Evolutionary conservation across 2,113 vertebrate species (phyloP), one percentile per base, ranked within the genome.

Genomic region (Octodon degus): DNA sequence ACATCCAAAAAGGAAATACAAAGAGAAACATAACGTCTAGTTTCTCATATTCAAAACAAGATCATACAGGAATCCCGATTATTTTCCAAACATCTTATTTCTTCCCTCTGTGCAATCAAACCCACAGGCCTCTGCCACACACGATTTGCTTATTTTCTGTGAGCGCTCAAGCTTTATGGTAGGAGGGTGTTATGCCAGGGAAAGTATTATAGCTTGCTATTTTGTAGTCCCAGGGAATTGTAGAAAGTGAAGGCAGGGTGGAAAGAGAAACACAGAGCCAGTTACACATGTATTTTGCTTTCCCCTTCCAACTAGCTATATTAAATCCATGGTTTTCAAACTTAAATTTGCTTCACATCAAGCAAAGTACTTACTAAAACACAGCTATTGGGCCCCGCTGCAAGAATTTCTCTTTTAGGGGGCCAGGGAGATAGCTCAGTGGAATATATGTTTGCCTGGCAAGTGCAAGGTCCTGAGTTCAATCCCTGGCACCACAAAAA

Each of bases 1-100:
- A 13, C 67, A 77, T 65, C n/a, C 68, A 93, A 95, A 81, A 58
- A 86, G 92, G 40, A 3, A 85, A 55, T 79, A 40, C 40, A 96
- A 92, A 81, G n/a, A 81, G 37, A 72, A 86, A 91, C 58, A 12
- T 58, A 86, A 82, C 58, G 30, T 3, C 86, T 20, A 74, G 60
- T 50, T 81, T 72, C 72, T 86, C 17, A 25, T 50, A 58, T 67
- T 84, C 84, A 80, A 72, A 95, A 68, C 22, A 91, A 82, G 58
- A 43, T 91, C 30, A 40, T 13, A 17, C 8, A 55, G 30, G 55
- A 67, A 95, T 87, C 40, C 62, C 80, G 80, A 37, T 50, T 95
- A 74, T 67, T 72, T 95, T 89, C 58, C 63, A 70, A 88, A 76
- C 81, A 68, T 5, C 19, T 80, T 62, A 34, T 94, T 27, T 16